Evolutionary conservation across 1,140 invertebrate genomes (phyloP), one percentile per base, ranked within the genome.

Genomic region (Charaxes varanes): DNA sequence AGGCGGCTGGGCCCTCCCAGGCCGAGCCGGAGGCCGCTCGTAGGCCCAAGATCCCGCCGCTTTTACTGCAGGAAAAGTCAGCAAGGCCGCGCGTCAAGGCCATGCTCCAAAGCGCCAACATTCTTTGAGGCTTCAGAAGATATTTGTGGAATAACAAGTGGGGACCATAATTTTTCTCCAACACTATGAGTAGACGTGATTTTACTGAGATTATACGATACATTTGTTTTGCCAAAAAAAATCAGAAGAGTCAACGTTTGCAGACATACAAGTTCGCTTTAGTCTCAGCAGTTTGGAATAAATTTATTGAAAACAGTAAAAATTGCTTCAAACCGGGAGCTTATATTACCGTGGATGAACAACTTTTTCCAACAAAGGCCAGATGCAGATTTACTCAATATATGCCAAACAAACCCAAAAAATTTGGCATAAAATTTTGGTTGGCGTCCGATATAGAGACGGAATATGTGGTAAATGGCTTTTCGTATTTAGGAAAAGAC

Each of bases 361-460:
- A 40, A 19, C 36, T 40, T 6, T 40, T 40, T 30, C 31, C 28
- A 14, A 3, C 40, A 10, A 42, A 42, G 10, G 22, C 13, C 6
- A 26, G 40, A 42, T 33, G 40, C 22, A 42, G 40, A 14, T 42
- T 42, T 42, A 33, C 31, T 19, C 40, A 42, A 11, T 42, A 37
- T 36, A 36, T 49, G 26, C 11, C 30, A 33, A 41, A 41, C 30
- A 49, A 49, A 34, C 35, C 40, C 3, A 6, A 32, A 4, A 40
- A 53, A 40, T 48, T 48, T 48, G 45, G 41, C 5, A 41, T 49
- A 17, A 54, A 54, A 37, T 54, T 49, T 38, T 54, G 45, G 52
- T 19, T 54, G 3, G 13, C 23, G 0, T 18, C 17, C 7, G 51
- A 54, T 44, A 32, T 48, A 6, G 21, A 41, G 2, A 18, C 21